Base-by-base conservation (phyloP, 2,113 vertebrate genomes). In the Xyrauchen texanus region DNA sequence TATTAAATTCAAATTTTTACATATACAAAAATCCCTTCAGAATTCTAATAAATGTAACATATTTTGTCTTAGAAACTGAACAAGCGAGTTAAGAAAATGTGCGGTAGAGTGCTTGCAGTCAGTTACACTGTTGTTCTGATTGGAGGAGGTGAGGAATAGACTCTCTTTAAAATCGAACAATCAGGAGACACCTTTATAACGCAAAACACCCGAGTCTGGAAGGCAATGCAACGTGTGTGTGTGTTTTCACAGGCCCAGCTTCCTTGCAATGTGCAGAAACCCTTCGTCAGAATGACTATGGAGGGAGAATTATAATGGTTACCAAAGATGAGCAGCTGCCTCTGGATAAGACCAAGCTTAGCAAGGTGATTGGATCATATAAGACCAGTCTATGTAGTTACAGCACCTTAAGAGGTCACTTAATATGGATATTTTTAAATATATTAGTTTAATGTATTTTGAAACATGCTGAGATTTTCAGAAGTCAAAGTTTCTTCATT, bases 211-310 rank as follows among this genome's bases (percentile, higher is more conserved):
- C 1, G 8, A 53, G 51, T 53, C 51, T 53, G 51, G 51, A 10
- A 13, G 53, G 12, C 6, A n/a, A 57, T 21, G n/a, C 8, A 5
- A n/a, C 21, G 12, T 46, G 13, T 58, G 15, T 34, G 45, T 68
- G 44, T 79, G 8, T 34, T 34, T 71, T 55, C 10, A 6, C 0
- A 97, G 96, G 96, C 3, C 94, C 95, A 7, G 95, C 96, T 49
- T 89, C 95, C 0, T 83, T 96, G 85, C 86, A 92, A 8, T 97
- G 96, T 55, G 95, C 96, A 12, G 96, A 97, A 86, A 96, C 91
- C 0, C 93, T 97, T 68, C 91, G 96, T 3, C 96, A 97, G 81
- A 94, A 95, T 80, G 87, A 89, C 42, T 96, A 95, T 75, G 88
- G 83, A 0, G 95, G 96, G 77, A 89, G 92, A 81, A 93, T 97